Percentiles rank a stretch among this genome's conserved stretches.
Evolutionary conservation across 30 jellyfish, hydroid and myxozoan species (phyloP).

Genomic region (Catostylus mosaicus): DNA sequence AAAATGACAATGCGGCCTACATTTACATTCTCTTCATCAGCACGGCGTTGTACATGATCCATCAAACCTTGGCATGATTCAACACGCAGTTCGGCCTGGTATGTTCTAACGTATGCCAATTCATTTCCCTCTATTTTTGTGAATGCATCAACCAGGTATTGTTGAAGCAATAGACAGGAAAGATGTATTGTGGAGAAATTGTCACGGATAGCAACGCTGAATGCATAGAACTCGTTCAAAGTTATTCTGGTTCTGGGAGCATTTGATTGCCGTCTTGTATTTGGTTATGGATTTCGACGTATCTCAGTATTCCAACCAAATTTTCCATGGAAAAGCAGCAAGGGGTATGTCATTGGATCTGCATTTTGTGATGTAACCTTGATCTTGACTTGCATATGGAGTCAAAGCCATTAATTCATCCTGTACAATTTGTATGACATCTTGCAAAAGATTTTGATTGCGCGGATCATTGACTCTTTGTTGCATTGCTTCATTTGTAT

Average conservation of each 20-base stretch:
- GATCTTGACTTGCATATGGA: constrained; percentile 55
- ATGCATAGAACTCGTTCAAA: constrained; percentile 42
- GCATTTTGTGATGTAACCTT: constrained; percentile 50
- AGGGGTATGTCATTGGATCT: no score
- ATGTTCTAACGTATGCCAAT: constrained; percentile 40
- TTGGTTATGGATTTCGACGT: constrained; percentile 19
- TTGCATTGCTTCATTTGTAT: constrained; percentile 20
- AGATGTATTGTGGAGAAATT: constrained; percentile 7
- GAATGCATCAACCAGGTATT: no score
- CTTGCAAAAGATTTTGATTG: constrained; percentile 8
- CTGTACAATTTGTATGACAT: constrained; percentile 27
- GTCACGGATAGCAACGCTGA: constrained; percentile 47
- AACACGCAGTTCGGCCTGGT: constrained; percentile 62
- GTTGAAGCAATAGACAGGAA: constrained; percentile 53
- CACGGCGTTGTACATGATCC: constrained; percentile 43
- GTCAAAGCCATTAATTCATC: constrained; percentile 48
- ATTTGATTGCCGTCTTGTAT: not conserved
- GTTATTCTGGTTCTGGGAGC: constrained; percentile 21
- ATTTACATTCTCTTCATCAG: constrained; percentile 34
- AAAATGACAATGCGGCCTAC: constrained; percentile 67
- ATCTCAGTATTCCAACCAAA: constrained; percentile 57
- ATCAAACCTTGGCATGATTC: constrained; percentile 53
- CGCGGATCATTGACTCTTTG: constrained; percentile 23
- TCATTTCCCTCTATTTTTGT: constrained; percentile 73
- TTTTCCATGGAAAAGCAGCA: constrained; percentile 64